phyloP scores from a whole-genome alignment of 2,113 vertebrate species.

The Neogobius melanostomus region DNA sequence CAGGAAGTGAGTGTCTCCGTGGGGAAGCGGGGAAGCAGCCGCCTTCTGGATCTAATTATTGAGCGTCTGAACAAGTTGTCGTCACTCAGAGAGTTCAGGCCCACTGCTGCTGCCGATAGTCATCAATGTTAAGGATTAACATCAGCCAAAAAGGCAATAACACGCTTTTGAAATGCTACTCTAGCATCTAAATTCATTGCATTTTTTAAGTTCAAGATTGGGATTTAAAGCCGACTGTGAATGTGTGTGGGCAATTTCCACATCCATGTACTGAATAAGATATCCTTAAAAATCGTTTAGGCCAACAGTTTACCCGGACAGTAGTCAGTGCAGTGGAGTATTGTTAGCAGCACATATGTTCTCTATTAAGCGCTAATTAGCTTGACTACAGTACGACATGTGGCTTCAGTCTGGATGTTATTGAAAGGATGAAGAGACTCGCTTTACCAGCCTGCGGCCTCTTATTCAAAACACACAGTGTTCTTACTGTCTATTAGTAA shows the following conservation, averaged over 20 bases:
- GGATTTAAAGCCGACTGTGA: too few species aligned
- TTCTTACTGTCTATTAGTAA: not conserved
- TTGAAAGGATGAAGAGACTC: not conserved
- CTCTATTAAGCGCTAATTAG: not conserved
- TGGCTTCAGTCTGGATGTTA: not conserved
- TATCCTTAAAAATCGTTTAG: too few species aligned
- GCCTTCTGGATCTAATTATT: conserved; percentile 49
- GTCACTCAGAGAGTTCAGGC: conserved; percentile 4
- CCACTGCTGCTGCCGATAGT: not conserved
- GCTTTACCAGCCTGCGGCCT: not conserved
- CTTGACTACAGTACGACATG: not conserved
- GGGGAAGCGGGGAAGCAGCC: conserved; percentile 24
- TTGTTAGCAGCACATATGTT: not conserved
- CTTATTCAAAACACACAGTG: not conserved
- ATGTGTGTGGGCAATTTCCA: too few species aligned
- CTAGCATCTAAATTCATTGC: too few species aligned
- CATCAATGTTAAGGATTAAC: conserved; percentile 1
- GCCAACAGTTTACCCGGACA: too few species aligned
- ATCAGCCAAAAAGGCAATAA: not conserved
- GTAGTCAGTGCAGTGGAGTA: not conserved
- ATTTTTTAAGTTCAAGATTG: too few species aligned
- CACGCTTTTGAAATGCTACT: not conserved
- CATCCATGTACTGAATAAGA: too few species aligned
- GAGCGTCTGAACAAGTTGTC: conserved; percentile 6
- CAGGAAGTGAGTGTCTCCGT: conserved; percentile 41